Conservation (phyloP, 2,113 vertebrate genomes). For the Xiphophorus hellerii region DNA sequence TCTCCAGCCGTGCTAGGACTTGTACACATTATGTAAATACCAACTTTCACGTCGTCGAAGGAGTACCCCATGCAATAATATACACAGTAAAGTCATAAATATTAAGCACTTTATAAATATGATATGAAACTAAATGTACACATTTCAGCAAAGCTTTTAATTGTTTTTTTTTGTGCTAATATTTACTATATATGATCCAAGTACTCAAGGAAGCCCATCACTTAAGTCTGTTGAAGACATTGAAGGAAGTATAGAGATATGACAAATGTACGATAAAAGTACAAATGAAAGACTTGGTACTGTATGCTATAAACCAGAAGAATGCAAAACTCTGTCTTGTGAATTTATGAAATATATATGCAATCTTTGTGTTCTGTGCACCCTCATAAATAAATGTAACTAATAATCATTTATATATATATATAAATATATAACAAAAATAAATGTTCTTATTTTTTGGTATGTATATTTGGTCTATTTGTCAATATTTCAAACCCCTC, state of each 20-base stretch:
- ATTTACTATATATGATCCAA: slow-evolving; percentile 46
- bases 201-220: slow-evolving; percentile 21
- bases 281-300: background rate
- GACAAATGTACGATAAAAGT: slow-evolving; percentile 6
- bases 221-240: slow-evolving; percentile 32
- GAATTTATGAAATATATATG: slow-evolving; percentile 34
- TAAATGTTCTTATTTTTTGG: no score
- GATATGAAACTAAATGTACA: slow-evolving; percentile 52
- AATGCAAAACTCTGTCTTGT: slow-evolving; percentile 16
- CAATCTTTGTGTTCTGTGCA: slow-evolving; percentile 29
- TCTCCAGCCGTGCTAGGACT: slow-evolving; percentile 62
- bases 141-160: slow-evolving; percentile 52
- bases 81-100: slow-evolving; percentile 68
- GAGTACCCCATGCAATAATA: slow-evolving; percentile 55
- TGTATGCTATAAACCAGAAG: slow-evolving; percentile 6
- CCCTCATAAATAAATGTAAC: slow-evolving; percentile 44
- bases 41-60: slow-evolving; percentile 57
- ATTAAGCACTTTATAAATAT: slow-evolving; percentile 86
- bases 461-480: no score
- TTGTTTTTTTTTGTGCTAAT: slow-evolving; percentile 40
- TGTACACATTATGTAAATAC: slow-evolving; percentile 84
- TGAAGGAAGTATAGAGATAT: background rate
- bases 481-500: no score
- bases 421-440: slow-evolving; percentile 3
- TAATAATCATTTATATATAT: slow-evolving; percentile 26